A percentile compares a stretch with the other conserved stretches of the same genome.
Conservation (phyloP, 2,113 vertebrate species). For the human (Homo sapiens) region DNA sequence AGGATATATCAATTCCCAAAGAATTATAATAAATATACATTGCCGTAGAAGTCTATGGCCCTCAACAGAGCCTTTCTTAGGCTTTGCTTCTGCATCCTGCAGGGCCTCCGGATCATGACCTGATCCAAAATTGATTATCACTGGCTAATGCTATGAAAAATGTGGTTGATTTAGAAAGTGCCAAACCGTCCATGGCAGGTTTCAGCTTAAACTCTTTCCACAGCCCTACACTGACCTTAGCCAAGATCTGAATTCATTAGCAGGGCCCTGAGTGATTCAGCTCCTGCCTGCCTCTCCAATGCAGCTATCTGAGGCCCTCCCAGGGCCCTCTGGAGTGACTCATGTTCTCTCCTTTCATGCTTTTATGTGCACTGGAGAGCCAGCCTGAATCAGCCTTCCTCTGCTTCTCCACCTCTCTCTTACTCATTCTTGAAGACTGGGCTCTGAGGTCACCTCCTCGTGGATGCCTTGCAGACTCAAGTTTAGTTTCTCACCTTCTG, state of each 20-base stretch:
- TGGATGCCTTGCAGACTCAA: not conserved
- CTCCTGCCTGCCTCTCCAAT: not conserved
- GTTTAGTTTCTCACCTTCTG: not conserved
- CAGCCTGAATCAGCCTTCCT: not conserved
- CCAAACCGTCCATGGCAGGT: not conserved
- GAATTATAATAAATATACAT: not conserved
- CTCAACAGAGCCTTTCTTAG: not conserved
- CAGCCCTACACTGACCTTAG: not conserved
- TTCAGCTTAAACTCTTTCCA: not conserved
- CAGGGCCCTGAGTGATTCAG: not conserved
- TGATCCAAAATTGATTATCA: not conserved
- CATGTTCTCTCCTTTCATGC: not conserved
- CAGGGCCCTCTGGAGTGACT: not conserved
- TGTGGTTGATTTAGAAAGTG: not conserved
- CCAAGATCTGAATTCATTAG: not conserved
- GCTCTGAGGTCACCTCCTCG: not conserved
- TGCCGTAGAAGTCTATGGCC: not conserved
- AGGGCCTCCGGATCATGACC: not conserved
- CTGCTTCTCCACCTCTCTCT: not conserved
- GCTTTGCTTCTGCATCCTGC: not conserved
- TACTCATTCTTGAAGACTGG: not conserved
- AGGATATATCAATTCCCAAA: not conserved
- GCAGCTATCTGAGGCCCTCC: not conserved
- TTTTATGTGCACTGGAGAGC: not conserved
- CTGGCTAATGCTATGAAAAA: not conserved